Percentiles rank a stretch among this genome's conserved stretches.
phyloP scores from a whole-genome alignment of 2,113 vertebrate genomes.

The Takifugu bimaculatus region DNA sequence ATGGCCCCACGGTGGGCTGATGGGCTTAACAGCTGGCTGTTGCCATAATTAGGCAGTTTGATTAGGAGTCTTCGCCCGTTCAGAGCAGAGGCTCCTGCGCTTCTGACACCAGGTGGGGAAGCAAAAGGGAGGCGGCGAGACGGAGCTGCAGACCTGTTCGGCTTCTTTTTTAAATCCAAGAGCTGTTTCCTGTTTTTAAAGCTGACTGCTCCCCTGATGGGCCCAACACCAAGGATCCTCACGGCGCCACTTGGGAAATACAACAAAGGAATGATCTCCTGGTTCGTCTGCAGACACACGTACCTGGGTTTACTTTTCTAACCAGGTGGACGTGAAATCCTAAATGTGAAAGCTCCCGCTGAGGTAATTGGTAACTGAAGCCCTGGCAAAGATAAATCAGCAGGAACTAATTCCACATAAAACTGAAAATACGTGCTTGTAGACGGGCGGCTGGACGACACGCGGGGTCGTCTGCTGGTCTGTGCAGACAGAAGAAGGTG shows the following conservation, averaged over 20 bases:
- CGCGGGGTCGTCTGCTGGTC: too few species aligned
- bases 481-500: too few species aligned
- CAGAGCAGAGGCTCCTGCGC: constrained; percentile 8
- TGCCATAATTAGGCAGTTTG: constrained; percentile 51
- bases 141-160: not conserved
- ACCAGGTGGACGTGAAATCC: constrained; percentile 42
- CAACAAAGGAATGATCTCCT: not conserved
- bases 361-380: constrained; percentile 37
- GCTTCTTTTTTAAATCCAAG: not conserved
- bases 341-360: constrained; percentile 40
- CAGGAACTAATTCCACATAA: constrained; percentile 48
- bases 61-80: constrained; percentile 26
- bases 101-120: constrained; percentile 8
- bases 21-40: constrained; percentile 33
- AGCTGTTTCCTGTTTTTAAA: not conserved
- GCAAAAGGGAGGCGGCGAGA: constrained; percentile 1
- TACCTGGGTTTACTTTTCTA: constrained; percentile 41
- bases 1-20: constrained; percentile 41
- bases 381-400: constrained; percentile 35
- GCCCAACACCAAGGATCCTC: not conserved
- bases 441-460: constrained; percentile 2
- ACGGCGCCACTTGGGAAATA: not conserved
- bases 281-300: constrained; percentile 11
- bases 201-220: constrained; percentile 13
- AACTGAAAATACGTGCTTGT: constrained; percentile 44